These are phyloP conservation scores for Acyrthosiphon pisum DNA, from an alignment of 1,140 invertebrate species.

Conservation along the genomic window DNA sequence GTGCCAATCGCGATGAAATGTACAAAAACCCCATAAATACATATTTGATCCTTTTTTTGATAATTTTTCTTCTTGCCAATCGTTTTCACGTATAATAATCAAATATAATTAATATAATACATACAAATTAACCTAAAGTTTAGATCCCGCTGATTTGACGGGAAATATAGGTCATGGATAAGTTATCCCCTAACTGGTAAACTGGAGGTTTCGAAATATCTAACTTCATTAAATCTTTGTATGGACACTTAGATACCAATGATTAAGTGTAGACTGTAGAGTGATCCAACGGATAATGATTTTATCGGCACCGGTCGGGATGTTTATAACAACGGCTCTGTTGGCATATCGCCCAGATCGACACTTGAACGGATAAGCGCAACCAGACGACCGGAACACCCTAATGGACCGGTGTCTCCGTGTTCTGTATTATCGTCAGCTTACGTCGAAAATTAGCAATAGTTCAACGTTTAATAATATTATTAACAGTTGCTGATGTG, in stretches of 20 bases:
- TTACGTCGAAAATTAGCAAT: background rate
- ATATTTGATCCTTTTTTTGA: too few relatives aligned
- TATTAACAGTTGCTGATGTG: background rate
- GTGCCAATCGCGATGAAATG: too few relatives aligned
- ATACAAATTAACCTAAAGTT: background rate
- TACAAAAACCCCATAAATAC: too few relatives aligned
- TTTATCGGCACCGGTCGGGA: background rate
- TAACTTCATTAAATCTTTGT: background rate
- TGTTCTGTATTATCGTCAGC: background rate
- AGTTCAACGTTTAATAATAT: background rate
- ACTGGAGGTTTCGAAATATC: background rate
- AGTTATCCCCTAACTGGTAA: background rate
- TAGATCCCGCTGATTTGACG: background rate
- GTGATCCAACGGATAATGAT: background rate
- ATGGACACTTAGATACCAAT: background rate
- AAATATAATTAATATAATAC: background rate
- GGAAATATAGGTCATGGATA: background rate
- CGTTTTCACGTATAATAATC: background rate
- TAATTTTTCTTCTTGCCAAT: too few relatives aligned
- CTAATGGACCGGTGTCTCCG: background rate
- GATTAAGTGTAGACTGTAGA: background rate
- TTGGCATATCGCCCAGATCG: background rate
- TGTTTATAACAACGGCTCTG: background rate
- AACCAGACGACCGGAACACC: background rate
- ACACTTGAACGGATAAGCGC: background rate